Evolutionary conservation across 2,113 vertebrate genomes (phyloP).

Genomic region (Boulengeromyrus knoepffleri): DNA sequence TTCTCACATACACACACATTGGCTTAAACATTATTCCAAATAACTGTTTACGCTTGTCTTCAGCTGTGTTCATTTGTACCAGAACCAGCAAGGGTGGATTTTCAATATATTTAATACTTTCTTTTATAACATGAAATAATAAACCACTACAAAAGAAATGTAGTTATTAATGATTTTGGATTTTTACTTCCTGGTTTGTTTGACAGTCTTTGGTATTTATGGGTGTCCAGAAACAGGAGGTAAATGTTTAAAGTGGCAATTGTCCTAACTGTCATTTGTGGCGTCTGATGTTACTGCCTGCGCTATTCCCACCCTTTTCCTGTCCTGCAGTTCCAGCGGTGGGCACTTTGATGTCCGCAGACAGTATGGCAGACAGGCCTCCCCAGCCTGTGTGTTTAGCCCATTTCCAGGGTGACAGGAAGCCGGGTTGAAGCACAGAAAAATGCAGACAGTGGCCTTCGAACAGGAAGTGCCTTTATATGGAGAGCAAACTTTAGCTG

Average conservation of each 20-base stretch:
- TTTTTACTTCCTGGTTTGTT: background rate
- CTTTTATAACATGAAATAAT: background rate
- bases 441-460: constrained; percentile 21
- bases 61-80: background rate
- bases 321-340: constrained; percentile 46
- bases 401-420: constrained; percentile 37
- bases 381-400: constrained; percentile 34
- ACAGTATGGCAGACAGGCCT: constrained; percentile 45
- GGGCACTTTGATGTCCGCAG: constrained; percentile 55
- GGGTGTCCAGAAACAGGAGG: constrained; percentile 39
- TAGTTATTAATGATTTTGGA: background rate
- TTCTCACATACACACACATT: background rate
- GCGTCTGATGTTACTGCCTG: constrained; percentile 27
- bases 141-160: background rate
- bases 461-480: constrained; percentile 36
- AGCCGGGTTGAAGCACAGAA: constrained; percentile 25
- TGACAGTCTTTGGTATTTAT: constrained; percentile 32
- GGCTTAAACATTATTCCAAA: background rate
- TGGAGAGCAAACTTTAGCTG: constrained; percentile 43
- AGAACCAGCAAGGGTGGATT: constrained; percentile 4
- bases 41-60: background rate
- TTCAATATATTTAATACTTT: background rate
- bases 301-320: constrained; percentile 54
- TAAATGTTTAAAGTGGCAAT: constrained; percentile 43
- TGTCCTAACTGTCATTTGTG: constrained; percentile 41